phyloP scores from a whole-genome alignment of 2,797 vertebrate genomes.

The Pangasius djambal region DNA sequence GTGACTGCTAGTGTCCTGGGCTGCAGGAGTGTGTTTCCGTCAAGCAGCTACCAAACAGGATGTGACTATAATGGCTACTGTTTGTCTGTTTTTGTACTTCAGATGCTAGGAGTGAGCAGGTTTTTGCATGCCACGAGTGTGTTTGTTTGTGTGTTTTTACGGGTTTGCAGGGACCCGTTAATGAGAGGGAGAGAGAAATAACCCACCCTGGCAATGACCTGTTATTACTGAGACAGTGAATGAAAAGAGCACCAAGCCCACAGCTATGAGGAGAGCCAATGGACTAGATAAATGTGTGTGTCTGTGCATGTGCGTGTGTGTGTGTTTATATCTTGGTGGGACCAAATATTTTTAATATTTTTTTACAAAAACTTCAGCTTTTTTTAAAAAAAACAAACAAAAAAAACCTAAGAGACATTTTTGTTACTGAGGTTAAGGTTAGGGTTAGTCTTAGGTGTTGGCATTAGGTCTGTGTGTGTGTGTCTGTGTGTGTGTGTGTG shows the following conservation, averaged over 20 bases:
- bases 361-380: not conserved
- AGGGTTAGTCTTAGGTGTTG: too few species aligned
- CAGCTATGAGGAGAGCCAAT: not conserved
- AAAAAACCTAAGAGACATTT: too few species aligned
- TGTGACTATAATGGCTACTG: conserved; percentile 6
- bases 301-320: not conserved
- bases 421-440: too few species aligned
- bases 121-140: conserved; percentile 11
- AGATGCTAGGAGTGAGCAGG: not conserved
- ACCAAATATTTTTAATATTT: too few species aligned
- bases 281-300: not conserved
- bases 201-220: conserved; percentile 30
- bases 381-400: too few species aligned
- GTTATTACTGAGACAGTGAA: conserved; percentile 23
- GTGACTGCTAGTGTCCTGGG: not conserved
- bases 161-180: conserved; percentile 10
- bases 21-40: not conserved
- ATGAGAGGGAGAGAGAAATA: conserved; percentile 40
- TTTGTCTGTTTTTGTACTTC: not conserved
- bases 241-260: conserved; percentile 7
- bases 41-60: not conserved
- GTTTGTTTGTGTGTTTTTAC: conserved; percentile 24
- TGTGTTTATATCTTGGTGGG: too few species aligned
- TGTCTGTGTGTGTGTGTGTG: not conserved
- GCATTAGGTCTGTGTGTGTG: not conserved